Percentiles rank a stretch among this genome's conserved stretches.
phyloP scores from a whole-genome alignment of 2,888 invertebrate species.

The Dinocampus coccinellae region DNA sequence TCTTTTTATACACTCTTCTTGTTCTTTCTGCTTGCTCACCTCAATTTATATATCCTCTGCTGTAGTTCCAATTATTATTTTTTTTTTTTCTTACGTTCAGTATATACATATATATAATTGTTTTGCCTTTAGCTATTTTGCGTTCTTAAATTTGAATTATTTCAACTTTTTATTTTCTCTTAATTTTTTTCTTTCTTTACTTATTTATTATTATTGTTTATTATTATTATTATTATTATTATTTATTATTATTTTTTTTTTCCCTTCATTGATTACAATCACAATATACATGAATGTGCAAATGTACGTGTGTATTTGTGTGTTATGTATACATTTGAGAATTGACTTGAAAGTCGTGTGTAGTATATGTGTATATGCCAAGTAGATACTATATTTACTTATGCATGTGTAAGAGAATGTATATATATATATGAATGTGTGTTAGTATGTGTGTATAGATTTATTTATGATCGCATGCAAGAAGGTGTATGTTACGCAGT shows the following conservation, averaged over 20 bases:
- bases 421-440: no score
- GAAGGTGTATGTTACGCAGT: slow-evolving; percentile 48
- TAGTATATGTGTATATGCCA: not conserved
- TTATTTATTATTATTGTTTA: not conserved
- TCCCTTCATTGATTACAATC: not conserved
- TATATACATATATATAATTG: not conserved
- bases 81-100: not conserved
- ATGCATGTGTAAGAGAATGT: not conserved
- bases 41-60: slow-evolving; percentile 5
- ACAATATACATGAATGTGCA: not conserved
- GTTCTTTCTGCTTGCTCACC: slow-evolving; percentile 13
- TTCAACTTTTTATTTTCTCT: not conserved
- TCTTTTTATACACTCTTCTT: slow-evolving; percentile 8
- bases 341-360: not conserved
- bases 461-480: slow-evolving; percentile 34
- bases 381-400: not conserved
- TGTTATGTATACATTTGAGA: not conserved
- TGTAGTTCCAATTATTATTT: slow-evolving; percentile 34
- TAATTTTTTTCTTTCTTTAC: no score
- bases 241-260: not conserved
- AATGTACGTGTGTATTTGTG: not conserved
- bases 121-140: slow-evolving; percentile 11
- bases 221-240: not conserved
- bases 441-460: slow-evolving; percentile 31
- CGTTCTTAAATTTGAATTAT: not conserved